phyloP scores from a whole-genome alignment of 2,888 invertebrate genomes.

The Athrips mouffetella region DNA sequence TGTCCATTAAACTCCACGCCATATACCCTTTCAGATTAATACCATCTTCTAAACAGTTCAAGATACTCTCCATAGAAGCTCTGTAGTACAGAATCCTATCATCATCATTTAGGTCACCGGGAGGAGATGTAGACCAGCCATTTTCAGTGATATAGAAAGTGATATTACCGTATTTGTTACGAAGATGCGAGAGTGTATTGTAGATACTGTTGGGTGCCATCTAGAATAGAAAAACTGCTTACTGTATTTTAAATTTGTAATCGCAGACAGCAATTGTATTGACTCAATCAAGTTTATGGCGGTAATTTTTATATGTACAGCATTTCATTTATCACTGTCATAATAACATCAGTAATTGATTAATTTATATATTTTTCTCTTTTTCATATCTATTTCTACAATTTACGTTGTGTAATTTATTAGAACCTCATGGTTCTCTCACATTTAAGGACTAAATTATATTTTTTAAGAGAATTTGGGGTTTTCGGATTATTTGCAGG shows the following conservation, averaged over 20 bases:
- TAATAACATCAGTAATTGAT: too few species aligned
- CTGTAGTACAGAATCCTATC: constrained; percentile 62
- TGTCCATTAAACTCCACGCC: constrained; percentile 81
- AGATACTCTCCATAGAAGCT: constrained; percentile 56
- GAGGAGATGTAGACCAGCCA: constrained; percentile 65
- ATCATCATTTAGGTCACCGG: constrained; percentile 54
- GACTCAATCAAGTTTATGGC: background rate
- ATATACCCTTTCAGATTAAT: constrained; percentile 74
- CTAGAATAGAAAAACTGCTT: constrained; percentile 33
- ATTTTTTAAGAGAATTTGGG: background rate
- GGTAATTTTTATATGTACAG: background rate
- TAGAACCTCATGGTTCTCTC: too few species aligned
- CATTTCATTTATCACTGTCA: too few species aligned
- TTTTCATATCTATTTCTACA: too few species aligned
- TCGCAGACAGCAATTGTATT: background rate
- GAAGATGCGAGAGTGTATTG: constrained; percentile 71
- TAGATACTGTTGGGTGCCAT: constrained; percentile 78
- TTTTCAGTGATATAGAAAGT: constrained; percentile 80
- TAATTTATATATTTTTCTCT: too few species aligned
- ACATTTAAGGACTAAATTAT: background rate
- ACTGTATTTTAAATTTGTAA: background rate
- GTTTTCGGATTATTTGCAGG: background rate
- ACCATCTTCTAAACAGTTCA: constrained; percentile 64
- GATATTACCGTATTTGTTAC: constrained; percentile 68
- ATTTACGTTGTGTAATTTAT: too few species aligned